A percentile compares a stretch with the other conserved stretches of the same genome.
Evolutionary conservation across 2,797 vertebrate genomes (phyloP).

Genomic region (Coranthus polyacanthus): DNA sequence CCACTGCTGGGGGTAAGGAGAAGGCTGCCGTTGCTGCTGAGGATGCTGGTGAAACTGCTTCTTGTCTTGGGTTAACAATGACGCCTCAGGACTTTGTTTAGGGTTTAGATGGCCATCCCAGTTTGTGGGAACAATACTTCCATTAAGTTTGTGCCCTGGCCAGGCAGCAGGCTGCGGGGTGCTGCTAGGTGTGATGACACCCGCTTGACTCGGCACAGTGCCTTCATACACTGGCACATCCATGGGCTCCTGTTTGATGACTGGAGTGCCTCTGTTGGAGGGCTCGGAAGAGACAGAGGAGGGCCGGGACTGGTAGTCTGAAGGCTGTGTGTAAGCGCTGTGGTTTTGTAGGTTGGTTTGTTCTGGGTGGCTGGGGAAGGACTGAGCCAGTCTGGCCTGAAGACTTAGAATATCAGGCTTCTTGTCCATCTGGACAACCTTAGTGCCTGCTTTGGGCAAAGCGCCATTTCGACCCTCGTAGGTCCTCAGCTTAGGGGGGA

Average conservation of each 20-base stretch:
- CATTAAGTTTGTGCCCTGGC: constrained; percentile 88
- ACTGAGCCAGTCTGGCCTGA: constrained; percentile 87
- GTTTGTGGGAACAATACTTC: constrained; percentile 78
- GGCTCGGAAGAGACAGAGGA: constrained; percentile 77
- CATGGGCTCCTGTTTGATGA: constrained; percentile 94
- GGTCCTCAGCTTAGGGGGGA: constrained; percentile 90
- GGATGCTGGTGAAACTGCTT: constrained; percentile 81
- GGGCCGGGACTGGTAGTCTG: constrained; percentile 74
- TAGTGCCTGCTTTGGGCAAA: constrained; percentile 78
- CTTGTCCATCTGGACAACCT: constrained; percentile 80
- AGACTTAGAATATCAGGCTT: constrained; percentile 90
- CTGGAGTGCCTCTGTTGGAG: constrained; percentile 76
- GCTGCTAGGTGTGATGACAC: constrained; percentile 69
- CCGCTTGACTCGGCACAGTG: constrained; percentile 55
- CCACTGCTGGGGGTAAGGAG: constrained; percentile 86
- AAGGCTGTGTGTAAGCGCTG: constrained; percentile 62
- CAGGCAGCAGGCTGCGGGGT: constrained; percentile 79
- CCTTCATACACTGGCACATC: constrained; percentile 84
- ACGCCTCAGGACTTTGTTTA: constrained; percentile 61
- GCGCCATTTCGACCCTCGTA: constrained; percentile 85
- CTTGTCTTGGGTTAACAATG: constrained; percentile 73
- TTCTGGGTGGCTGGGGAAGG: constrained; percentile 68
- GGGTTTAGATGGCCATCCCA: constrained; percentile 84
- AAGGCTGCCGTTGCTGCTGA: constrained; percentile 74
- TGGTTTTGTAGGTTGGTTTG: constrained; percentile 65